phyloP scores from a whole-genome alignment of 2,113 vertebrate species.

The Barnardius zonarius region DNA sequence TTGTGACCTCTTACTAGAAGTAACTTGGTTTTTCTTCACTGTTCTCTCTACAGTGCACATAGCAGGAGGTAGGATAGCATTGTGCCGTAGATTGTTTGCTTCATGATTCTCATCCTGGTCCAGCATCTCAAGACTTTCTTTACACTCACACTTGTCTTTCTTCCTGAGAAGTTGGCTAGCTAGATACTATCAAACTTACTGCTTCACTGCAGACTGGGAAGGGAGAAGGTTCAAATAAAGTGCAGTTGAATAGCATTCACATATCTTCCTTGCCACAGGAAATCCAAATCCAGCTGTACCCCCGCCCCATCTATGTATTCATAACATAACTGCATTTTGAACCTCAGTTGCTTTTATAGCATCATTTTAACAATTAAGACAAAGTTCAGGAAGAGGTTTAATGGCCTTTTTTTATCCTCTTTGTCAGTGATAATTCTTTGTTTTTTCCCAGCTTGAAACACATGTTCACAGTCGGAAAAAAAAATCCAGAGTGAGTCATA shows the following conservation, averaged over 20 bases:
- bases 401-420: background rate
- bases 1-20: background rate
- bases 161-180: background rate
- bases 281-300: background rate
- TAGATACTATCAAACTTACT: background rate
- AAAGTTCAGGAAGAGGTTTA: background rate
- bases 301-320: rapidly evolving
- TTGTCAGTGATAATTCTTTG: background rate
- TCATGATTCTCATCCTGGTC: background rate
- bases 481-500: background rate
- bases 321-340: background rate
- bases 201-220: background rate
- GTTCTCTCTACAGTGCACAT: rapidly evolving
- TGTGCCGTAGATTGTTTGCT: background rate
- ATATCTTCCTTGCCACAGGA: background rate
- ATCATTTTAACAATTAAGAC: background rate
- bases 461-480: background rate
- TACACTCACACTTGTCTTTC: rapidly evolving
- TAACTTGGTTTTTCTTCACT: background rate
- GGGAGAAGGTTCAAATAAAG: background rate
- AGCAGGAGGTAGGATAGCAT: background rate
- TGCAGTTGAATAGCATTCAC: background rate
- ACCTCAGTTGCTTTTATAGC: background rate
- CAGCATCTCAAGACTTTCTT: background rate
- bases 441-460: background rate